These are phyloP conservation scores for Pogoniulus pusillus DNA, from an alignment of 2,797 vertebrate species.

Conservation along the genomic window DNA sequence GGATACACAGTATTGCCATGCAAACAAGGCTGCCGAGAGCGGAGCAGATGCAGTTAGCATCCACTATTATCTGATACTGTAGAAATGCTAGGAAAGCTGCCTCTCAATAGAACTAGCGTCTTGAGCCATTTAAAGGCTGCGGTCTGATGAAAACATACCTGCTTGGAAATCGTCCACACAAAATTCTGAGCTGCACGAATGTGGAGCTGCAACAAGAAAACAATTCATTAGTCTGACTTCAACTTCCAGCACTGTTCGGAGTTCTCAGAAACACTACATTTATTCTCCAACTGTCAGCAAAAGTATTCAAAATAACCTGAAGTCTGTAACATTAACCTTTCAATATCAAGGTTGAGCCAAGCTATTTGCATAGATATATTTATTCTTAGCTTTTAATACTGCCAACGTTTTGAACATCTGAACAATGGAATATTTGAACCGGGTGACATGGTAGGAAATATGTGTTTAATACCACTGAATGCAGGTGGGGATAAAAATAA, in stretches of 20 bases:
- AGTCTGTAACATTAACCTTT: neutral
- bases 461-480: neutral
- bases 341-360: neutral
- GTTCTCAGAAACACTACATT: neutral
- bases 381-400: neutral
- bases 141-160: neutral
- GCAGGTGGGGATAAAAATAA: neutral
- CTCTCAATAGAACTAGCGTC: neutral
- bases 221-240: rapidly evolving
- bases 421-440: neutral
- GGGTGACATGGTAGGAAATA: neutral
- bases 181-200: rapidly evolving
- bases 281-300: neutral
- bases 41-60: rapidly evolving
- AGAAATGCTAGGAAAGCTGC: rapidly evolving
- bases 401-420: neutral
- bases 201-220: neutral
- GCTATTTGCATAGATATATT: neutral
- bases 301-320: neutral
- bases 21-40: neutral
- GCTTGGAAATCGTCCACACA: neutral
- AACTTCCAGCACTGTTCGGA: rapidly evolving
- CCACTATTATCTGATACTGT: rapidly evolving
- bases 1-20: neutral
- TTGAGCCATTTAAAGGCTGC: rapidly evolving